Base-by-base conservation (phyloP, 2,888 invertebrate species). In the Scelioninae gen. 1 region DNA sequence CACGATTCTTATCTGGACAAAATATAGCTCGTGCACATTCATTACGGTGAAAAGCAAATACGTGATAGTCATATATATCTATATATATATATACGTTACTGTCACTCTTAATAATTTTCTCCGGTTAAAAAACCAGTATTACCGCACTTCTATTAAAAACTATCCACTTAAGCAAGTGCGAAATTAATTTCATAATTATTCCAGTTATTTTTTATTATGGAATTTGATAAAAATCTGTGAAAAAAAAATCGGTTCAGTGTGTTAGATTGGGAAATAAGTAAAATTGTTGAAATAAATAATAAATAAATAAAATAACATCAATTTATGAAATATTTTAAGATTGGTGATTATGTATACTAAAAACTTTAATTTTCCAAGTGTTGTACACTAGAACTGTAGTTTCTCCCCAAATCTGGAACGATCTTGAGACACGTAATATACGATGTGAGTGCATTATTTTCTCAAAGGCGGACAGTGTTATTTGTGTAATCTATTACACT, bases 361-460 rank as follows among this genome's bases (percentile, higher is more conserved):
- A 69, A 31, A 49, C 63, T 58, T 40, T 13, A 58, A 58, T 79
- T 77, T 75, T 31, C 55, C 49, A 15, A n/a, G n/a, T 5, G 13
- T 7, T 23, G 4, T 23, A 7, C 45, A 51, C 58, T 45, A n/a
- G 32, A 16, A 7, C 10, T 10, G 47, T 32, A 45, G 66, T 80
- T 80, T 74, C 80, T 74, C 74, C 55, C 80, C 75, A 75, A 81
- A 81, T 63, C 62, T 55, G 53, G 80, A 68, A 56, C 55, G 47
- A 74, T 74, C n/a, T 15, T 38, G 66, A 51, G 71, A 71, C 56
- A 65, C 65, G 49, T 79, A 65, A 65, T 65, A 15, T 45, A 68
- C 76, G 51, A 43, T 53, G 51, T 40, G 68, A 75, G 63, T 63
- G 55, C 43, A 56, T 40, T 56, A 49, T 62, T 71, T 78, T 78